Percentiles rank a stretch among this genome's conserved stretches.
Evolutionary conservation across 2,888 invertebrate genomes (phyloP).

Genomic region (Bedellia somnulentella): DNA sequence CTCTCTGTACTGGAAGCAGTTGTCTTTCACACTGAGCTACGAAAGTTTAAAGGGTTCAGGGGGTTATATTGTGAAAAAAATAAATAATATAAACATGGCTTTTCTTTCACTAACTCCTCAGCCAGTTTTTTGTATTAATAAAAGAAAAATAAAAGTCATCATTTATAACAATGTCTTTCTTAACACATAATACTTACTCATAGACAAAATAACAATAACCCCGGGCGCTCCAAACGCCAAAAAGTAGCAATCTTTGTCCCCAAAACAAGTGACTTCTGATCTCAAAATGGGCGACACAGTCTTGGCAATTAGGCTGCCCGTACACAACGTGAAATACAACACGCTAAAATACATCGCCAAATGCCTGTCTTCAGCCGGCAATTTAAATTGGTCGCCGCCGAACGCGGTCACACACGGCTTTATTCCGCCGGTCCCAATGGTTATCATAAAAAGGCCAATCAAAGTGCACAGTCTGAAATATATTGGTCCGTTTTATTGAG

Average conservation of each 20-base stretch:
- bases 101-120: no score
- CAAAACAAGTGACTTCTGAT: conserved; percentile 67
- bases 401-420: conserved; percentile 83
- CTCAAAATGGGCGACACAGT: conserved; percentile 73
- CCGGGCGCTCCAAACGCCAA: conserved; percentile 80
- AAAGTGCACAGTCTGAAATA: conserved; percentile 60
- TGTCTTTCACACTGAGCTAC: no score
- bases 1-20: no score
- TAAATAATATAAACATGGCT: no score
- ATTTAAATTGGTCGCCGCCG: conserved; percentile 77
- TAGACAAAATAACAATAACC: conserved; percentile 67
- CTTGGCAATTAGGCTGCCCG: conserved; percentile 73
- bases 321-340: conserved; percentile 70
- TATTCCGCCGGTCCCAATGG: conserved; percentile 78
- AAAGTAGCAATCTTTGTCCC: conserved; percentile 68
- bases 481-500: no score
- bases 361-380: conserved; percentile 66
- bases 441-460: conserved; percentile 69
- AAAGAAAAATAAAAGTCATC: no score
- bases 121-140: no score
- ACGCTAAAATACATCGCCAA: conserved; percentile 74
- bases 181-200: no score
- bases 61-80: no score
- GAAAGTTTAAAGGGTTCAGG: no score
- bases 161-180: no score